A percentile compares a stretch with the other conserved stretches of the same genome.
These are phyloP conservation scores for Antennarius maculatus DNA, from an alignment of 2,797 vertebrate species.

Conservation along the genomic window DNA sequence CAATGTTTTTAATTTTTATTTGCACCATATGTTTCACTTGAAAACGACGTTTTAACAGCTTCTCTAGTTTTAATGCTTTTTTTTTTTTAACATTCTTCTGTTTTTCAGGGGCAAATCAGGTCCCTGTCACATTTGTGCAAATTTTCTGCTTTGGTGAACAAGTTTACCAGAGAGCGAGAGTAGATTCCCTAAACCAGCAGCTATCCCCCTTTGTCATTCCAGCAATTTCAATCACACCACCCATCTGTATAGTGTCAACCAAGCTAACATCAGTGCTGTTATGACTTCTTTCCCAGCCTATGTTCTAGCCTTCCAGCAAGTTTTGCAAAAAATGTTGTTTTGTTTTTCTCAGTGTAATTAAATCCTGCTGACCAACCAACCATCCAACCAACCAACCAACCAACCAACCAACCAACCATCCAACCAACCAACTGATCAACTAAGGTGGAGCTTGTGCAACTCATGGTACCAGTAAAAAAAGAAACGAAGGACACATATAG, in stretches of 20 bases:
- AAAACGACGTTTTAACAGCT: slow-evolving; percentile 22
- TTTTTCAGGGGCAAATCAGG: slow-evolving; percentile 50
- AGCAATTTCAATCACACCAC: slow-evolving; percentile 54
- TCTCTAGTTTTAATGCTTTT: slow-evolving; percentile 8
- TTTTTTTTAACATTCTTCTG: slow-evolving; percentile 6
- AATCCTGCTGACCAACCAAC: no score
- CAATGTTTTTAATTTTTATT: slow-evolving; percentile 2
- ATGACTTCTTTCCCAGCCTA: neutral
- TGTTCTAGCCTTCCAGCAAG: no score
- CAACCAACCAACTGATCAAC: no score
- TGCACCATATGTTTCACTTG: neutral
- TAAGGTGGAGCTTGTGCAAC: no score
- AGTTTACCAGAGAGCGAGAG: slow-evolving; percentile 15
- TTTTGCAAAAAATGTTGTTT: no score
- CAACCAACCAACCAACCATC: no score
- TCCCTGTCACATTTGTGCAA: slow-evolving; percentile 42
- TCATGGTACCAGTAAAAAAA: no score
- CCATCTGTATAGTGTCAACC: slow-evolving; percentile 49
- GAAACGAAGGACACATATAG: no score
- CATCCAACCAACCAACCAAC: no score
- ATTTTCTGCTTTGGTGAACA: slow-evolving; percentile 41
- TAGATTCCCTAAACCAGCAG: slow-evolving; percentile 25
- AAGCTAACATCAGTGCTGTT: slow-evolving; percentile 51
- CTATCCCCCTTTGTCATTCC: slow-evolving; percentile 44
- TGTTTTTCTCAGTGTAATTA: no score